Evolutionary conservation across 2,797 vertebrate species (phyloP).

Genomic region (Pteronotus mesoamericanus): DNA sequence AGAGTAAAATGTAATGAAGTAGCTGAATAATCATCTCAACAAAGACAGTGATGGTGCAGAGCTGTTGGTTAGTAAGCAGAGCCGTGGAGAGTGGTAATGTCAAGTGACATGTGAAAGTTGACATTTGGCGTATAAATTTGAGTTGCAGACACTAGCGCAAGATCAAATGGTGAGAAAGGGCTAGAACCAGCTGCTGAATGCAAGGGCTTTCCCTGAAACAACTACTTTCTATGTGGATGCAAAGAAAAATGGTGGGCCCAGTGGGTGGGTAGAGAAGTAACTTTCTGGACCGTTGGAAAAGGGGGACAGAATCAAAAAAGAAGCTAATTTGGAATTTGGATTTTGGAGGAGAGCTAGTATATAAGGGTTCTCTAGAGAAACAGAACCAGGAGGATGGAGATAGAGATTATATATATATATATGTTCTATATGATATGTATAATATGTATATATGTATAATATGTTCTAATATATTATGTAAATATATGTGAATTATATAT

Average conservation of each 20-base stretch:
- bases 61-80: background rate
- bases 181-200: background rate
- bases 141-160: background rate
- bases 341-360: background rate
- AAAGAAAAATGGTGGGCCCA: too few species aligned
- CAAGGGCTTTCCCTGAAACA: background rate
- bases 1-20: background rate
- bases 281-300: background rate
- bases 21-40: background rate
- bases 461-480: background rate
- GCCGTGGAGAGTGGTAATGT: background rate
- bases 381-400: background rate
- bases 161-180: background rate
- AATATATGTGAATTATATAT: background rate
- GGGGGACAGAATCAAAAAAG: background rate
- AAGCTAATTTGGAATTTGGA: background rate
- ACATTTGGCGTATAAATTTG: background rate
- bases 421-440: background rate
- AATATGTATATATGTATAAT: background rate
- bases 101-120: background rate
- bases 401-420: too few species aligned
- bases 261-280: background rate
- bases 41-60: background rate
- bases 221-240: accelerated
- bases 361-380: background rate